Evolutionary conservation across 2,797 vertebrate genomes (phyloP), one percentile per base, ranked within the genome.

Genomic region (Enteromius thamalakanensis): DNA sequence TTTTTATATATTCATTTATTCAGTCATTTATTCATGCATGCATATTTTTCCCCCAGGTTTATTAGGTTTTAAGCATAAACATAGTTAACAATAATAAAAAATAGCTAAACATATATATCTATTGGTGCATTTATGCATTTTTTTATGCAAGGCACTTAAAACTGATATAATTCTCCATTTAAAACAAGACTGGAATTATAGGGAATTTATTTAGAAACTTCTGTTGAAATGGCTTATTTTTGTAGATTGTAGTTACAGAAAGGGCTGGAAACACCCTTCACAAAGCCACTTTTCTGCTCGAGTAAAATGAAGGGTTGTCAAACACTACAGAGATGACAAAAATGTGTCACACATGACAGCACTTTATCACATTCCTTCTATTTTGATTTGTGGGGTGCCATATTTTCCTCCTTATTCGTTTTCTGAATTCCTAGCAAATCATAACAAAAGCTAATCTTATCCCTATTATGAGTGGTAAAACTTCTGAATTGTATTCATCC

Each of bases 211-310:
- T 55, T 29, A 74, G 67, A 49, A 78, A 21, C 82, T 68, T 84
- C 72, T 77, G 51, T 19, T 79, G 68, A 17, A 84, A 79, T 69
- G 81, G 19, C 23, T 82, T 86, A 69, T 80, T 80, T 70, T 51
- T 40, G 55, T 81, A 72, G 11, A 60, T 78, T 84, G 29, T 84
- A 84, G 81, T 86, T 84, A 84, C 76, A 76, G 64, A 80, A 47
- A 60, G 11, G 49, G 23, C 74, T 45, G 58, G 74, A 81, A 77
- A 86, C 85, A 78, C 58, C 58, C 82, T 72, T 42, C 17, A 55
- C 32, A 62, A 32, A 69, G 72, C 19, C 74, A 74, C 49, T 74
- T 53, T 83, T 80, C 67, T 79, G 29, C 64, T 79, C 0, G 0
- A 64, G 74, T 34, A 34, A 77, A 77, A 60, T 76, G 60, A 71